phyloP scores from a whole-genome alignment of 2,113 vertebrate genomes.

The Lophius piscatorius region DNA sequence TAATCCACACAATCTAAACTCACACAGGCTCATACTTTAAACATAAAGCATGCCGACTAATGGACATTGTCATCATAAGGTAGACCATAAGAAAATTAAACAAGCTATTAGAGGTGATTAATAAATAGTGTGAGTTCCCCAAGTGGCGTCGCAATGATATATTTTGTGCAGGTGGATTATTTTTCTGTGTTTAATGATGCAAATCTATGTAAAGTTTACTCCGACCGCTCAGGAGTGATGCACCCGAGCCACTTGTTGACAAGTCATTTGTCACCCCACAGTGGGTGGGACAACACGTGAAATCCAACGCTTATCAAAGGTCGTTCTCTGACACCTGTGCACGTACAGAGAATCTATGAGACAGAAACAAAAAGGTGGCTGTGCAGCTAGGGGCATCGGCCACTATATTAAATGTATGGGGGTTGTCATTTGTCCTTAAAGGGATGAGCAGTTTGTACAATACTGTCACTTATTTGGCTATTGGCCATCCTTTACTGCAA shows the following conservation, averaged over 20 bases:
- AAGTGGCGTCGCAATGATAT: not conserved
- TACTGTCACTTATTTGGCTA: constrained; percentile 55
- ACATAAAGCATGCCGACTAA: not conserved
- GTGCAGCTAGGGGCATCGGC: not conserved
- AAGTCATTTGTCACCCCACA: constrained; percentile 1
- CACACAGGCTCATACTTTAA: too few relatives aligned
- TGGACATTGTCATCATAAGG: too few relatives aligned
- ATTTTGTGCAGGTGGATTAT: not conserved
- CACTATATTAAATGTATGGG: not conserved
- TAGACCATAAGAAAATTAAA: constrained; percentile 4
- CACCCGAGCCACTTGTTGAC: constrained; percentile 35
- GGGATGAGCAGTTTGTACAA: constrained; percentile 36
- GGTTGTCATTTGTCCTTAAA: constrained; percentile 42
- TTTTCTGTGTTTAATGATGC: constrained; percentile 60
- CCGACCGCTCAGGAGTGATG: constrained; percentile 32
- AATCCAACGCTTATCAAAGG: constrained; percentile 9
- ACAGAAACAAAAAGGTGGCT: constrained; percentile 9
- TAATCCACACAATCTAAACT: too few relatives aligned
- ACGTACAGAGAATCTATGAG: not conserved
- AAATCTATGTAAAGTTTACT: constrained; percentile 70
- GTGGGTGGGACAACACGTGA: not conserved
- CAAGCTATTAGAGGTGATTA: not conserved
- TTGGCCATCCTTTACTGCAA: constrained; percentile 65
- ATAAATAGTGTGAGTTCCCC: not conserved
- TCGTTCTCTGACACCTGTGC: not conserved